A percentile compares a stretch with the other conserved stretches of the same genome.
phyloP scores from a whole-genome alignment of 2,888 invertebrate species.

The Calameuta idolon region DNA sequence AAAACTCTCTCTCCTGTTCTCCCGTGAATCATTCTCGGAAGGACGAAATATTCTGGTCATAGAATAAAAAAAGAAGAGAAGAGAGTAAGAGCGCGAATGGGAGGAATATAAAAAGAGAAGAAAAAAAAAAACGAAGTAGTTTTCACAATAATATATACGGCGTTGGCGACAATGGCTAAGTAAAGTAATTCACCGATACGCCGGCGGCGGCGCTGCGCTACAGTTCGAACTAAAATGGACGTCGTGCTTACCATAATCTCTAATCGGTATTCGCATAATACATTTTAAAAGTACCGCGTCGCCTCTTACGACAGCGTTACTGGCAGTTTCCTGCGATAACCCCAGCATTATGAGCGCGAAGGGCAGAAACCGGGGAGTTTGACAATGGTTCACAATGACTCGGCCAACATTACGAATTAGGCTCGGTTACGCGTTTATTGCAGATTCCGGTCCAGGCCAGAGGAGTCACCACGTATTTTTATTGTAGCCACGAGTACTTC shows the following conservation, averaged over 20 bases:
- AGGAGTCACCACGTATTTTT: slow-evolving; percentile 47
- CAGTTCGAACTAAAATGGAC: not conserved
- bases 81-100: not conserved
- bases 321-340: slow-evolving; percentile 62
- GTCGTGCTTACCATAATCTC: not conserved
- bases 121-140: slow-evolving; percentile 24
- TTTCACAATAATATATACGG: not conserved
- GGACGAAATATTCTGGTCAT: not conserved
- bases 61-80: not conserved
- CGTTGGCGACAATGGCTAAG: not conserved
- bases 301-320: slow-evolving; percentile 54
- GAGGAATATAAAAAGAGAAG: slow-evolving; percentile 19
- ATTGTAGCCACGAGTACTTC: slow-evolving; percentile 2
- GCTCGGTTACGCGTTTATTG: slow-evolving; percentile 66
- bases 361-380: slow-evolving; percentile 28
- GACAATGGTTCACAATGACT: slow-evolving; percentile 52
- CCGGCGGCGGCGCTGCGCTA: not conserved
- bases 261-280: slow-evolving; percentile 14
- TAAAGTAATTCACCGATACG: not conserved
- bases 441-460: slow-evolving; percentile 59
- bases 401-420: slow-evolving; percentile 64
- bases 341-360: slow-evolving; percentile 47
- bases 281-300: slow-evolving; percentile 37
- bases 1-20: not conserved
- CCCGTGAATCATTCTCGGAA: not conserved